Conservation (phyloP, 30 jellyfish, hydroid and myxozoan genomes). For the Aurelia sp. region DNA sequence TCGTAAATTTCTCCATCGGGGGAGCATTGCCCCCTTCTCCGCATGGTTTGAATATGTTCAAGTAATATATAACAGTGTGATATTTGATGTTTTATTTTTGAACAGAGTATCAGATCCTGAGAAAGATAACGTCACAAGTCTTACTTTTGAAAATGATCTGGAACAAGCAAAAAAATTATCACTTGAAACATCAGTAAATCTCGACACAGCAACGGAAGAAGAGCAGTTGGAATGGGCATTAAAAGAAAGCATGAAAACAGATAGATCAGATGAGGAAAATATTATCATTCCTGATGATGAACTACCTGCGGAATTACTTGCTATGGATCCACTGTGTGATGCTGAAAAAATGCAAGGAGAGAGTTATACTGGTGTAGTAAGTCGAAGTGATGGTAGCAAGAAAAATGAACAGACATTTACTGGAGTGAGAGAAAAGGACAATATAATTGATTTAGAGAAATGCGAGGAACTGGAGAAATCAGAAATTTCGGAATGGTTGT, state of each 20-base stretch:
- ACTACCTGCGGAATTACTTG: slow-evolving; percentile 30
- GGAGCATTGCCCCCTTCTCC: too few relatives aligned
- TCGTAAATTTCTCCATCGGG: too few relatives aligned
- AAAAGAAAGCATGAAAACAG: slow-evolving; percentile 52
- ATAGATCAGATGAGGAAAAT: neutral
- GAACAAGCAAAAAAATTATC: slow-evolving; percentile 40
- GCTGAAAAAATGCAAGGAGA: neutral
- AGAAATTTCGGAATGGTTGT: neutral
- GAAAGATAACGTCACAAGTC: slow-evolving; percentile 14
- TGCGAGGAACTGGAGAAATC: neutral
- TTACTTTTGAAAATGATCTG: slow-evolving; percentile 26
- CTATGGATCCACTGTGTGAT: slow-evolving; percentile 3
- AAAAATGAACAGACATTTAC: slow-evolving; percentile 16
- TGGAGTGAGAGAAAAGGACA: slow-evolving; percentile 15
- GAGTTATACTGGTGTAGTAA: neutral
- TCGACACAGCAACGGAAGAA: slow-evolving; percentile 61
- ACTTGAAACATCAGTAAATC: neutral
- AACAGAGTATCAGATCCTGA: slow-evolving; percentile 50
- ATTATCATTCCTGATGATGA: neutral
- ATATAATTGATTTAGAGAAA: neutral
- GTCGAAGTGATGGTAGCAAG: neutral
- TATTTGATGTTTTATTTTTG: neutral
- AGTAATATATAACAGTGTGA: too few relatives aligned
- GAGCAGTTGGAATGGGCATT: slow-evolving; percentile 73
- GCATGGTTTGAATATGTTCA: too few relatives aligned